Evolutionary conservation across 2,113 vertebrate genomes (phyloP), one percentile per base, ranked within the genome.

Genomic region (Eulemur macaco): DNA sequence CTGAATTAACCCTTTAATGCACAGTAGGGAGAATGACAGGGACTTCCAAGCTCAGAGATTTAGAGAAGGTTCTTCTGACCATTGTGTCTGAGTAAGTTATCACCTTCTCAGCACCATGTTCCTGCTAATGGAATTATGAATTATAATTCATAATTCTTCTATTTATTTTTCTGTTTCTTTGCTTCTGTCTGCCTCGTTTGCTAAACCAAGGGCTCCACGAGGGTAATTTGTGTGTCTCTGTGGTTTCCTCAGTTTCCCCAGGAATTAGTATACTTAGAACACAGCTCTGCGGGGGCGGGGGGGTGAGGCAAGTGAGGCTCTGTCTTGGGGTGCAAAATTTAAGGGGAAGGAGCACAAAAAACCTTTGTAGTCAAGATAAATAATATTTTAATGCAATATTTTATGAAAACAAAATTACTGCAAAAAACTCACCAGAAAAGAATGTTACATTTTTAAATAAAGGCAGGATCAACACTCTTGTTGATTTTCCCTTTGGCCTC

Each of bases 391-490:
- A 58, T n/a, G 27, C 13, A 39, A 3, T 27, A 23, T 76, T 39
- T 45, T 11, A 50, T 82, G 64, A 91, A 71, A 50, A 37, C 5
- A 50, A 94, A 71, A 58, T 85, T 37, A 82, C 37, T 42, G 54
- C 12, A 31, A n/a, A 78, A 31, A n/a, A 5, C 34, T 29, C 31
- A 77, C 3, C 25, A 56, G 58, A 66, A 52, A 25, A 58, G 74
- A 45, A n/a, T 47, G 21, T 60, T 10, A 25, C 6, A 37, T 10
- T n/a, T 68, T 71, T 42, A 54, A 68, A n/a, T 52, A 60, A 80
- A 84, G 11, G 52, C 0, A 29, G 6, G 15, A 29, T 71, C 15
- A 2, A 45, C 1, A 1, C 12, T 11, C 0, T n/a, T 7, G 69
- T 21, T 39, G 60, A 37, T 15, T 37, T 85, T 47, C 3, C 17